These are phyloP conservation scores for Vanessa atalanta DNA, from an alignment of 1,140 invertebrate genomes.

Conservation along the genomic window DNA sequence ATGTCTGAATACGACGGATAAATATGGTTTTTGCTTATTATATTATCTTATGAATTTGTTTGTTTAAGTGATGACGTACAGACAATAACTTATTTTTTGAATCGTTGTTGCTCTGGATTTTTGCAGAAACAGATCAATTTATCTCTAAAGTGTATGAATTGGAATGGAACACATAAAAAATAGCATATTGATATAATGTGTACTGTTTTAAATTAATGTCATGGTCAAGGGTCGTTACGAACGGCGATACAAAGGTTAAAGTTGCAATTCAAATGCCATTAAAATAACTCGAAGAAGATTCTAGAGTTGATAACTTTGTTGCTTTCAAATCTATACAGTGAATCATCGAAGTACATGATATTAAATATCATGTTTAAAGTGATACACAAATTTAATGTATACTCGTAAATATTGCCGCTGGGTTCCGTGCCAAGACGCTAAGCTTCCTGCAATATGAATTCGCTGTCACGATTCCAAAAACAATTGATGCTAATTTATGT, in stretches of 20 bases:
- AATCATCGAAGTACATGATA: slow-evolving; percentile 28
- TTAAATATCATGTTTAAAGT: slow-evolving; percentile 37
- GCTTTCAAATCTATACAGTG: slow-evolving; percentile 13
- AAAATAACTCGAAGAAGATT: slow-evolving; percentile 9
- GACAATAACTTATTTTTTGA: no score
- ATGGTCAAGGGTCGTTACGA: slow-evolving; percentile 8
- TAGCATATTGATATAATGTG: not conserved
- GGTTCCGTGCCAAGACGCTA: slow-evolving; percentile 42
- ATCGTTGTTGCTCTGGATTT: no score
- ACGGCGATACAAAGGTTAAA: slow-evolving; percentile 9
- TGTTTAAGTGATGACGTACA: no score
- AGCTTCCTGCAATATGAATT: slow-evolving; percentile 47
- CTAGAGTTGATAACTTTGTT: slow-evolving; percentile 12
- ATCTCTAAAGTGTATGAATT: no score
- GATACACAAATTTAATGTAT: slow-evolving; percentile 35
- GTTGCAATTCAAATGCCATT: slow-evolving; percentile 15
- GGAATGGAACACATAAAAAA: not conserved
- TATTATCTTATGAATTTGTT: no score
- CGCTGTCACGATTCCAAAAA: slow-evolving; percentile 48
- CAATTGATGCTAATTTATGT: slow-evolving; percentile 32
- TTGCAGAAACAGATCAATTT: no score
- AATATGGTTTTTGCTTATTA: no score
- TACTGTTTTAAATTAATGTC: slow-evolving; percentile 5
- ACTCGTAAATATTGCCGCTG: slow-evolving; percentile 37
- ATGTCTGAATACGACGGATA: not conserved